Evolutionary conservation across 2,888 invertebrate genomes (phyloP).

Genomic region (Crossocerus cetratus): DNA sequence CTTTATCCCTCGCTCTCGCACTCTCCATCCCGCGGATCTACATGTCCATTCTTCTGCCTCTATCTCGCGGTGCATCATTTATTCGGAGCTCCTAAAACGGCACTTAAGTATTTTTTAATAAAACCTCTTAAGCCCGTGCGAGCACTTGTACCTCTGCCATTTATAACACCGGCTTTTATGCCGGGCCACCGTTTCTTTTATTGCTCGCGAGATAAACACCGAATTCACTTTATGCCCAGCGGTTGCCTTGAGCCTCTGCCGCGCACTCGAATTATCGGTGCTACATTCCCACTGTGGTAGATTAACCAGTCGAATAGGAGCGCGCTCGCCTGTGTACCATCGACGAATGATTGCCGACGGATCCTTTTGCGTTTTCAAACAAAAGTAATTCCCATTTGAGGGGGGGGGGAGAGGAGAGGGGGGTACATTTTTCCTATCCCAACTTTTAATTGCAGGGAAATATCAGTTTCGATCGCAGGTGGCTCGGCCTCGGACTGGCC

Average conservation of each 20-base stretch:
- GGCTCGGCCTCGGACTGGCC: no score
- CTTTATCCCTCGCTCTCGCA: conserved; percentile 32
- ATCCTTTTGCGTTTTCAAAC: neutral
- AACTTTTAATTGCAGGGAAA: neutral
- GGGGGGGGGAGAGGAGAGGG: no score
- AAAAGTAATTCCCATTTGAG: neutral
- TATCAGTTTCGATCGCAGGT: no score
- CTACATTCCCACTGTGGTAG: no score
- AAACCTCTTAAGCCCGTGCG: conserved; percentile 49
- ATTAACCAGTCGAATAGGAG: neutral
- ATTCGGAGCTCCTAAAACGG: conserved; percentile 51
- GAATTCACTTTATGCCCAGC: conserved; percentile 14
- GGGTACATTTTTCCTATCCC: neutral
- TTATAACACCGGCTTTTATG: conserved; percentile 27
- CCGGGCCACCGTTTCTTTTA: conserved; percentile 10
- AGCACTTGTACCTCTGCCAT: conserved; percentile 36
- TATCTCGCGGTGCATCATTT: conserved; percentile 43
- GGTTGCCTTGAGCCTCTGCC: no score
- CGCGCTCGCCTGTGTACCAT: neutral
- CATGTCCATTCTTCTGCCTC: conserved; percentile 46
- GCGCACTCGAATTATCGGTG: no score
- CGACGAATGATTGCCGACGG: neutral
- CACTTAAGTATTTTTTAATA: conserved; percentile 43
- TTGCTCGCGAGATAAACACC: conserved; percentile 20
- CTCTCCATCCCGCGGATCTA: conserved; percentile 28